A percentile compares a stretch with the other conserved stretches of the same genome.
Conservation (phyloP, 2,797 vertebrate species). For the Phyllotis vaccarum region DNA sequence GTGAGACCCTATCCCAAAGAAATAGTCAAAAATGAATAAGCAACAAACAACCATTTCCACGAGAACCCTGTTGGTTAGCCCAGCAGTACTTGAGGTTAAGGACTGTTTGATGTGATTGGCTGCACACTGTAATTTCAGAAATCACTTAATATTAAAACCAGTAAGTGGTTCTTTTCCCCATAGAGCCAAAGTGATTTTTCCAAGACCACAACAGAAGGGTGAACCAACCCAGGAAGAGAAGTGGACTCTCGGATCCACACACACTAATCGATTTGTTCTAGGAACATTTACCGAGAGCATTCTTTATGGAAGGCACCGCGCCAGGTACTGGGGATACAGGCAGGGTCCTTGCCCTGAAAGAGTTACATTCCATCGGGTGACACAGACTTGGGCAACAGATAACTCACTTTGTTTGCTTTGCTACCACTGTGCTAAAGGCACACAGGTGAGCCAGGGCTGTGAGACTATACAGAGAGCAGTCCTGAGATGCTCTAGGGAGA, state of each 20-base stretch:
- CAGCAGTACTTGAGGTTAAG: not conserved
- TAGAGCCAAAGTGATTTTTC: not conserved
- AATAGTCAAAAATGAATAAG: not conserved
- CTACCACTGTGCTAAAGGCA: constrained; percentile 18
- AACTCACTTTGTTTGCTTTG: constrained; percentile 17
- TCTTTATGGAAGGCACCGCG: not conserved
- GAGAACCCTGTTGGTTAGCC: not conserved
- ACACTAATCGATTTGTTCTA: constrained; percentile 6
- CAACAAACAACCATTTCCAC: not conserved
- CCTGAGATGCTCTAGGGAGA: not conserved
- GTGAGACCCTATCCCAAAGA: not conserved
- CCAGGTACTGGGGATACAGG: not conserved
- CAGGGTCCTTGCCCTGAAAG: not conserved
- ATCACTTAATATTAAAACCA: not conserved
- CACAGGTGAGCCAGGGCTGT: not conserved
- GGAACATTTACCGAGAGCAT: constrained; percentile 34
- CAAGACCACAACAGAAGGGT: not conserved
- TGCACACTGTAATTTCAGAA: not conserved
- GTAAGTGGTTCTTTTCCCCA: not conserved
- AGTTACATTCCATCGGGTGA: constrained; percentile 20
- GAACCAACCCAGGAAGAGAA: not conserved
- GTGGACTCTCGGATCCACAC: not conserved
- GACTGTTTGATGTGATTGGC: not conserved
- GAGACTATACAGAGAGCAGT: not conserved
- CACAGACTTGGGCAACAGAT: not conserved